Percentiles rank a stretch among this genome's conserved stretches.
phyloP scores from a whole-genome alignment of 2,797 vertebrate species.

The Galaxias olidus region DNA sequence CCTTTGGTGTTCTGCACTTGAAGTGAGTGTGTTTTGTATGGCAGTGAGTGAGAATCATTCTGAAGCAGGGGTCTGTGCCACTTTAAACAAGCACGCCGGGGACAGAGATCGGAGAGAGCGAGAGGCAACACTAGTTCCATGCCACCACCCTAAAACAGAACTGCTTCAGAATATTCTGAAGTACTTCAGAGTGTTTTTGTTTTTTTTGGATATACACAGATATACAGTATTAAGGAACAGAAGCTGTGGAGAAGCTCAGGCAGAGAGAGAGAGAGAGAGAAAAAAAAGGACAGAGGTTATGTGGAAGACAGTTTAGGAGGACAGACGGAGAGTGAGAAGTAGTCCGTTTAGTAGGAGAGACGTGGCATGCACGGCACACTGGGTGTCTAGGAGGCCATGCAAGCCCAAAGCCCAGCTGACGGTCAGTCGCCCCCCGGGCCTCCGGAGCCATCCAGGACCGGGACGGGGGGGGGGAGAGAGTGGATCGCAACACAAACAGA shows the following conservation, averaged over 20 bases:
- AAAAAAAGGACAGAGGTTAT: constrained; percentile 41
- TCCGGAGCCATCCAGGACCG: constrained; percentile 62
- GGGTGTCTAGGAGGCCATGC: constrained; percentile 85
- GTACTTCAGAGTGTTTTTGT: constrained; percentile 83
- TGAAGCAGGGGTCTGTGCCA: constrained; percentile 91
- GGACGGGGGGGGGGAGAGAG: constrained; percentile 38
- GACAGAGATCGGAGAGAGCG: constrained; percentile 91
- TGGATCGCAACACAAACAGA: constrained; percentile 32
- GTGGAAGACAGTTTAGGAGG: constrained; percentile 31
- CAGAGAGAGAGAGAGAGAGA: constrained; percentile 51
- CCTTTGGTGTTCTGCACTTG: neutral
- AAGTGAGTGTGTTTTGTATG: constrained; percentile 12
- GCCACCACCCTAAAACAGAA: constrained; percentile 99
- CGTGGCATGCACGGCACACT: constrained; percentile 76
- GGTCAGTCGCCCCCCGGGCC: constrained; percentile 58
- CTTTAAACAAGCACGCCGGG: constrained; percentile 88
- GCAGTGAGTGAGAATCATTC: constrained; percentile 76
- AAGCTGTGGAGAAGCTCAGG: constrained; percentile 92
- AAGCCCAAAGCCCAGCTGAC: constrained; percentile 82
- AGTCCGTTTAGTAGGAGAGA: constrained; percentile 48
- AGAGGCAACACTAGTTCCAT: constrained; percentile 99
- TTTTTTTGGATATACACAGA: constrained; percentile 62
- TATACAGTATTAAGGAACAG: constrained; percentile 80
- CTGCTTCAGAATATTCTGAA: constrained; percentile 99
- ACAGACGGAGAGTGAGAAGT: constrained; percentile 45